A percentile compares a stretch with the other conserved stretches of the same genome.
Conservation (phyloP, 2,888 invertebrate species). For the Hyles lineata region DNA sequence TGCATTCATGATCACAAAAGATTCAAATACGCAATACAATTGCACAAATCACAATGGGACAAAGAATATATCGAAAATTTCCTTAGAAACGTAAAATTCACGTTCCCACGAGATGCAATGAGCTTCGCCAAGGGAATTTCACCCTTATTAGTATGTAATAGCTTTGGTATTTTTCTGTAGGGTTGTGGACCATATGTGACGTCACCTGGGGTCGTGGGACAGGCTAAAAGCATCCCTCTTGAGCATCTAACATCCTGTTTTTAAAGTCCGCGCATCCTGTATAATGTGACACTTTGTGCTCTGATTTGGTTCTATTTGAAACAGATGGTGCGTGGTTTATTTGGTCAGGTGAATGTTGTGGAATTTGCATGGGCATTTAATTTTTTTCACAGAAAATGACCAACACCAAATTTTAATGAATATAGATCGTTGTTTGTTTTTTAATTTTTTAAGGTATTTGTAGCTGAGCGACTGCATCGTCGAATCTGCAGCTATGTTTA, state of each 20-base stretch:
- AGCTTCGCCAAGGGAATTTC: constrained; percentile 32
- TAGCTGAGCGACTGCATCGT: too few relatives aligned
- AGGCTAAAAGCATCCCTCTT: constrained; percentile 81
- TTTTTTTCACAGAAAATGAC: background rate
- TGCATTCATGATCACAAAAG: constrained; percentile 26
- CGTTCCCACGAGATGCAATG: constrained; percentile 72
- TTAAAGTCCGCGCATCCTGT: constrained; percentile 73
- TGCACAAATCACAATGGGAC: constrained; percentile 42
- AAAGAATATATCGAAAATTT: constrained; percentile 63
- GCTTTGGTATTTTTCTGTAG: constrained; percentile 40
- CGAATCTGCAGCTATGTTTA: too few relatives aligned
- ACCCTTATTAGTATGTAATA: constrained; percentile 40
- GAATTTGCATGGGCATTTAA: background rate
- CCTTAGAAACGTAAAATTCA: constrained; percentile 70
- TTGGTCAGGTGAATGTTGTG: background rate
- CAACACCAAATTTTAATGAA: too few relatives aligned
- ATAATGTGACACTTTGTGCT: constrained; percentile 32
- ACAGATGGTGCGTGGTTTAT: constrained; percentile 10
- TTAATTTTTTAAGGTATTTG: too few relatives aligned
- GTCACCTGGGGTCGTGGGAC: constrained; percentile 82
- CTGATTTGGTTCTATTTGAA: background rate
- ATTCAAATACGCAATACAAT: constrained; percentile 21
- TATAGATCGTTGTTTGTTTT: too few relatives aligned
- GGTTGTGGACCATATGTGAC: constrained; percentile 54
- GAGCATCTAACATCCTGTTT: constrained; percentile 66